Percentiles rank a stretch among this genome's conserved stretches.
Conservation (phyloP, 2,888 invertebrate species). For the Nomada fucata region DNA sequence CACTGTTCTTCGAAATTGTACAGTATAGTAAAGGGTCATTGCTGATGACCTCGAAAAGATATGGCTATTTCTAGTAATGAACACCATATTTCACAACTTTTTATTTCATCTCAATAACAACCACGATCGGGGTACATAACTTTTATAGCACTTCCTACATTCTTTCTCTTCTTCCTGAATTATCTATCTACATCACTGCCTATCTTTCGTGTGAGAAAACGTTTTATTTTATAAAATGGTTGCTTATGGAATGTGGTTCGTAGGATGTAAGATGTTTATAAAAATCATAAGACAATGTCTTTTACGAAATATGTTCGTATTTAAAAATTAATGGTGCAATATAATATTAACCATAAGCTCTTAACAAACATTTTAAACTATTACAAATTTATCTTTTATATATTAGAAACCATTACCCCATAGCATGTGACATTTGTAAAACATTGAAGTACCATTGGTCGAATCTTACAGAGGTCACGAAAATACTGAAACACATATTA, state of each 20-base stretch:
- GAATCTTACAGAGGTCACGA: slow-evolving; percentile 4
- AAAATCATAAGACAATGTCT: slow-evolving; percentile 15
- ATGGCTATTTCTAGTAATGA: slow-evolving; percentile 8
- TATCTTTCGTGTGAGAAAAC: no score
- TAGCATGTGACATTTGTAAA: slow-evolving; percentile 6
- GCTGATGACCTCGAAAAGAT: slow-evolving; percentile 42
- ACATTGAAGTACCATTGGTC: background rate
- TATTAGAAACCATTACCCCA: slow-evolving; percentile 11
- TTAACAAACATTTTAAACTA: slow-evolving; percentile 17
- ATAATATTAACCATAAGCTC: slow-evolving; percentile 3
- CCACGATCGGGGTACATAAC: slow-evolving; percentile 25
- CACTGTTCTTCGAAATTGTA: slow-evolving; percentile 14
- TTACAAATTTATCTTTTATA: slow-evolving; percentile 7
- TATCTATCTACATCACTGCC: no score
- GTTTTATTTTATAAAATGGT: no score
- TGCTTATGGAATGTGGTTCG: no score
- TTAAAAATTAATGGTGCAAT: slow-evolving; percentile 18
- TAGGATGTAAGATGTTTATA: no score
- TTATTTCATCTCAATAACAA: slow-evolving; percentile 36
- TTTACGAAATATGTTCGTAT: slow-evolving; percentile 21
- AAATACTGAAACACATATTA: slow-evolving; percentile 40
- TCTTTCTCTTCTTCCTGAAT: no score
- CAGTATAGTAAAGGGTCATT: slow-evolving; percentile 31
- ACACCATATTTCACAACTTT: slow-evolving; percentile 20
- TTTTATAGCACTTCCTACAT: slow-evolving; percentile 9